Evolutionary conservation across 2,888 invertebrate genomes (phyloP), one percentile per base, ranked within the genome.

Genomic region (Andrena camellia): DNA sequence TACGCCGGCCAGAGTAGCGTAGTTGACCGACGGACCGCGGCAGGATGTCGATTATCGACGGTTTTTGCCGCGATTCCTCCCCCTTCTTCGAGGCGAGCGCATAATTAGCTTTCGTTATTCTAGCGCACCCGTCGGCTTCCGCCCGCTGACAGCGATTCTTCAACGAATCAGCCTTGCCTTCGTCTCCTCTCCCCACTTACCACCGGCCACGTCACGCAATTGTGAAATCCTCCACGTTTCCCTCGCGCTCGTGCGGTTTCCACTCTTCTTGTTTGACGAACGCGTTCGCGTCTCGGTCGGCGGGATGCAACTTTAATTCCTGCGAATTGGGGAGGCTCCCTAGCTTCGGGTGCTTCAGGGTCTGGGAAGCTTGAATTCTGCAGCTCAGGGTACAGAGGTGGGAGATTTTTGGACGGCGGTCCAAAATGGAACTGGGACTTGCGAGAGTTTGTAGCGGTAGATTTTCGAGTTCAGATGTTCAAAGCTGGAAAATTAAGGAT

Each of bases 21-120:
- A 78, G 87, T 89, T 90, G 90, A 88, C 89, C 90, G 89, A 86
- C 90, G 86, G 87, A 90, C 88, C 85, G 85, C 87, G 91, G 91
- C 92, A 93, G 93, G 92, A 93, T 92, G 92, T 92, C 92, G 93
- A 93, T 93, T 93, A 93, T 93, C 93, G 92, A 93, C 86, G 92
- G 87, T 93, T 92, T 92, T 93, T 92, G 92, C 90, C 85, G 81
- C 78, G 87, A 90, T 90, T 88, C 88, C 81, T 86, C 86, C 75
- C 76, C 67, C 78, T 90, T 90, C 88, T 84, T 84, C 88, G 90
- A 87, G 85, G 86, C 88, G 89, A 90, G 90, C 90, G 91, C 93
- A 92, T 92, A 92, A 93, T 93, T 93, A 93, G 92, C 93, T 92
- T 92, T 93, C 92, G 91, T 92, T 93, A 91, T 92, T 93, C 91